phyloP scores from a whole-genome alignment of 2,113 vertebrate species.

The Nipponia nippon region DNA sequence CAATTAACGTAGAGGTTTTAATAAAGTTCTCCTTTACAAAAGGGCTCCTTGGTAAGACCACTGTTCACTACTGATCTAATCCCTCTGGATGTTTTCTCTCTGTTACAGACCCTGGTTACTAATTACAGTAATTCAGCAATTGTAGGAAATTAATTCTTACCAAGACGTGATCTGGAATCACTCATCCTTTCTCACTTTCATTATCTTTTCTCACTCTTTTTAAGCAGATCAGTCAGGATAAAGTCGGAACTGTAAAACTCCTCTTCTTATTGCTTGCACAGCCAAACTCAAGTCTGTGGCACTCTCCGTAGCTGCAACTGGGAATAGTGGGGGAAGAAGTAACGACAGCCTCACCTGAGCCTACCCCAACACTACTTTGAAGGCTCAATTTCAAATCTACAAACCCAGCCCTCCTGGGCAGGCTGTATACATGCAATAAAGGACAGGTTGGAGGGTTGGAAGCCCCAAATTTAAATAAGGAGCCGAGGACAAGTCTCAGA shows the following conservation, averaged over 20 bases:
- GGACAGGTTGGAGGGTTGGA: background rate
- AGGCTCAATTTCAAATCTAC: background rate
- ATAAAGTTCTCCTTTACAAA: background rate
- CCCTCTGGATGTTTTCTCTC: background rate
- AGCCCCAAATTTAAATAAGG: background rate
- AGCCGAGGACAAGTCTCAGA: background rate
- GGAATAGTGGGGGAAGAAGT: background rate
- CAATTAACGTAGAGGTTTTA: background rate
- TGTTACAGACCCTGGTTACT: background rate
- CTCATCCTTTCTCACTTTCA: background rate
- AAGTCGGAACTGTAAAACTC: background rate
- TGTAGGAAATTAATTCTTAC: constrained; percentile 2
- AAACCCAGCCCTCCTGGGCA: background rate
- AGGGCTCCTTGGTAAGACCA: background rate
- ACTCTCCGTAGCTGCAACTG: constrained; percentile 19
- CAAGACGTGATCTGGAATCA: background rate
- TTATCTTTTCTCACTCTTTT: background rate
- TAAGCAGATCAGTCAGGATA: background rate
- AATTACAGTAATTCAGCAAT: background rate
- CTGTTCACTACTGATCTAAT: background rate
- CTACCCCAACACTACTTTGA: background rate
- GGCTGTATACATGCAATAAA: background rate
- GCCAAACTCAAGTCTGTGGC: background rate
- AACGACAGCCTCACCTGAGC: constrained; percentile 19
- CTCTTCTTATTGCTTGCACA: background rate